These are phyloP conservation scores for Melanogrammus aeglefinus DNA, from an alignment of 2,797 vertebrate genomes.

Conservation along the genomic window DNA sequence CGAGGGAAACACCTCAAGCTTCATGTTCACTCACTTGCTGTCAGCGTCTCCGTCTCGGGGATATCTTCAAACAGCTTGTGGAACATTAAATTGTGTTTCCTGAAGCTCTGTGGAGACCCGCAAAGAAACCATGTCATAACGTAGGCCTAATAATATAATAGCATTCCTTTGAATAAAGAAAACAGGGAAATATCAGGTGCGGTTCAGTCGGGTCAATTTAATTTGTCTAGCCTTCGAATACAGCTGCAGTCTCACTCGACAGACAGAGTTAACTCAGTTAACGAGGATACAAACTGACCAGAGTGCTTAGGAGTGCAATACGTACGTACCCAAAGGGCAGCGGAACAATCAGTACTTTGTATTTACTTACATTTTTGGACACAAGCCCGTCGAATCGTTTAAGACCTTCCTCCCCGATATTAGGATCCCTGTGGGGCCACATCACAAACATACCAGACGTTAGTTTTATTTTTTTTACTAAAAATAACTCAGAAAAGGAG, in stretches of 20 bases:
- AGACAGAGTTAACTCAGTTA: not conserved
- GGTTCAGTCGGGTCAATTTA: not conserved
- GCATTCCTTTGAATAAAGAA: not conserved
- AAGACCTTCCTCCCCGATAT: not conserved
- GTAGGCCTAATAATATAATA: not conserved
- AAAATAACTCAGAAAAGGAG: too few relatives aligned
- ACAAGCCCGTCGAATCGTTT: not conserved
- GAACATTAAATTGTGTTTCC: conserved; percentile 69
- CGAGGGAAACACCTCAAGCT: conserved; percentile 15
- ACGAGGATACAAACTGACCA: too few relatives aligned
- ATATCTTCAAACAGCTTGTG: conserved; percentile 78
- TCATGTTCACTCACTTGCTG: conserved; percentile 66
- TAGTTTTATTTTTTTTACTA: not conserved
- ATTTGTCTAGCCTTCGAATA: not conserved
- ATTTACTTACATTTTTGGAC: not conserved
- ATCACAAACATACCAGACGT: not conserved
- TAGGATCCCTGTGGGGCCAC: not conserved
- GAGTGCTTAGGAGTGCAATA: not conserved
- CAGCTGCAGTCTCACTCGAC: not conserved
- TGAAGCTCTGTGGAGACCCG: conserved; percentile 44
- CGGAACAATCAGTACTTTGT: not conserved
- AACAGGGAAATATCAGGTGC: not conserved
- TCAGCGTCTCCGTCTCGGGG: conserved; percentile 62
- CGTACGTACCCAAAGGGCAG: not conserved
- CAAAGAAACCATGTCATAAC: not conserved